Percentiles rank a stretch among this genome's conserved stretches.
Conservation (phyloP, 2,113 vertebrate species). For the Montifringilla adamsi region DNA sequence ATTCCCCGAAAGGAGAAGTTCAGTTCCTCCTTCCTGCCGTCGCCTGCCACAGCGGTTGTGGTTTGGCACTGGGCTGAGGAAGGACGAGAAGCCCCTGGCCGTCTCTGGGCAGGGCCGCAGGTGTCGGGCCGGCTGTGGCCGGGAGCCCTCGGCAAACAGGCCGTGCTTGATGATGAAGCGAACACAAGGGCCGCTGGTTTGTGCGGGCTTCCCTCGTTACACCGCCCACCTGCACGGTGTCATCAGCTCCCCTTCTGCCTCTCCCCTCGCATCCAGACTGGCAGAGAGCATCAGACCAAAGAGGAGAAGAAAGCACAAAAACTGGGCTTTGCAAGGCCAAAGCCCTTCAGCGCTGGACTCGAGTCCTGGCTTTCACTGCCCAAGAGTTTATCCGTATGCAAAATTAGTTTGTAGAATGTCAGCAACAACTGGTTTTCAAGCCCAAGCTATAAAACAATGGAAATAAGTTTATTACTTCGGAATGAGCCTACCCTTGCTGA, state of each 20-base stretch:
- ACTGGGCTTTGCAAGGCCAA: not conserved
- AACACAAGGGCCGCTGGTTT: fast-evolving
- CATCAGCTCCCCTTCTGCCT: not conserved
- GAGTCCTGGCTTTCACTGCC: not conserved
- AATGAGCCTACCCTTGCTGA: not conserved
- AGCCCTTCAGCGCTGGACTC: not conserved
- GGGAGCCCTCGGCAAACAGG: fast-evolving
- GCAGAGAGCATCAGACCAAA: not conserved
- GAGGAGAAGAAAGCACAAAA: not conserved
- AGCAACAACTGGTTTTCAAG: not conserved
- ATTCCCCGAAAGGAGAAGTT: not conserved
- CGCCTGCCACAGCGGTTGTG: fast-evolving
- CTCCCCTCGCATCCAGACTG: not conserved
- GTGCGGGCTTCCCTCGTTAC: fast-evolving
- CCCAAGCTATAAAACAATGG: not conserved
- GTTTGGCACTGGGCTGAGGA: fast-evolving
- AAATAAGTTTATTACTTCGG: not conserved
- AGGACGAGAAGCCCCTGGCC: fast-evolving
- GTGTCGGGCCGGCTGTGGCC: fast-evolving
- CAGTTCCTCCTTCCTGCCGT: not conserved
- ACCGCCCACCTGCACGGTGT: fast-evolving
- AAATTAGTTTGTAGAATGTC: not conserved
- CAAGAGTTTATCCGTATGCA: not conserved
- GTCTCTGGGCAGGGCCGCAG: fast-evolving
- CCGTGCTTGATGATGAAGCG: fast-evolving